phyloP scores from a whole-genome alignment of 1,140 invertebrate genomes.

The Lepidurus apus region DNA sequence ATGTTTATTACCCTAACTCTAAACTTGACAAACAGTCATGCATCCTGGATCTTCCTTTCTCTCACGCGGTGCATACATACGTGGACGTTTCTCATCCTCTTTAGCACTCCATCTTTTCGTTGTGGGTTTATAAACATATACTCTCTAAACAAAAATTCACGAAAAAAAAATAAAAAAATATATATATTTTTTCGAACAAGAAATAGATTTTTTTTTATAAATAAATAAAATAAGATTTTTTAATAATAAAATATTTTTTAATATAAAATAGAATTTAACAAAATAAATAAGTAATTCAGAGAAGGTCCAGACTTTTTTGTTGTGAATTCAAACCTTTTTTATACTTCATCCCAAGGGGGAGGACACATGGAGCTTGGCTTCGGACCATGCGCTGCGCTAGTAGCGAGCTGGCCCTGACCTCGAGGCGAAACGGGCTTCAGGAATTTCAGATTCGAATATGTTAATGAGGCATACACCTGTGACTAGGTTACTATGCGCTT shows the following conservation, averaged over 20 bases:
- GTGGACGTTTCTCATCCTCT: slow-evolving; percentile 1
- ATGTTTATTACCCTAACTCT: background rate
- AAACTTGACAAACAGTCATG: background rate
- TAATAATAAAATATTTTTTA: no score
- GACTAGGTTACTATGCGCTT: background rate
- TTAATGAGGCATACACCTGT: background rate
- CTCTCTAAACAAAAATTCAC: background rate
- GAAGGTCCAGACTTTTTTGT: no score
- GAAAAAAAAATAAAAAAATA: background rate
- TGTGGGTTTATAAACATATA: background rate
- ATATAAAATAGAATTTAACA: no score
- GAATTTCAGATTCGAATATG: background rate
- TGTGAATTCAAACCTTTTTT: no score
- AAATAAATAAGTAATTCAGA: no score
- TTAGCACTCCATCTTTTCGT: slow-evolving; percentile 10
- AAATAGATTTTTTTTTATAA: no score
- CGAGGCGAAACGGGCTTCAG: background rate
- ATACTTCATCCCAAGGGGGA: no score
- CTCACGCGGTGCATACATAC: background rate
- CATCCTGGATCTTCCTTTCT: background rate
- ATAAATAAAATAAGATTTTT: no score
- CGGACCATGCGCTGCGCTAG: background rate
- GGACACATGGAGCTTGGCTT: background rate
- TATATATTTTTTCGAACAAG: background rate
- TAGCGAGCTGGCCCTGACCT: background rate